phyloP scores from a whole-genome alignment of 2,888 invertebrate genomes.

The Callimorpha dominula region DNA sequence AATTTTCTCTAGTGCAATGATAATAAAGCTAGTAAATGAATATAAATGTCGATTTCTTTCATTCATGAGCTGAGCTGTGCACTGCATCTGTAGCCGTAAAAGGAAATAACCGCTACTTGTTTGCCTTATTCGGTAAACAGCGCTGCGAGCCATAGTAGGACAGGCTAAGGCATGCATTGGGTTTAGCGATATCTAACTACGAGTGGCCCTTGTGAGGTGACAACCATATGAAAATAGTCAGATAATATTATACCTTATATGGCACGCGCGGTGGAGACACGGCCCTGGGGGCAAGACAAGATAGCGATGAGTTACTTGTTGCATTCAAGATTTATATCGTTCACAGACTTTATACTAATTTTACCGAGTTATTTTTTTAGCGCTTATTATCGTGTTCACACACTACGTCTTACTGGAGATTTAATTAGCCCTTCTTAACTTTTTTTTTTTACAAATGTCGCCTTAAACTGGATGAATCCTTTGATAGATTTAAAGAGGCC shows the following conservation, averaged over 20 bases:
- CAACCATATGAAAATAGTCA: slow-evolving; percentile 60
- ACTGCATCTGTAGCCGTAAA: slow-evolving; percentile 52
- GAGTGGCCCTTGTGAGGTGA: slow-evolving; percentile 60
- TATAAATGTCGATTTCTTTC: slow-evolving; percentile 46
- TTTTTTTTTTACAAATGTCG: background rate
- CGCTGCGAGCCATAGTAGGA: slow-evolving; percentile 56
- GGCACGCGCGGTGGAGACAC: slow-evolving; percentile 46
- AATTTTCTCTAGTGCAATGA: slow-evolving; percentile 42
- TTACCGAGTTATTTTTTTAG: no score
- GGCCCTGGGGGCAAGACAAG: slow-evolving; percentile 41
- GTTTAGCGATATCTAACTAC: slow-evolving; percentile 56
- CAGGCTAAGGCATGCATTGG: slow-evolving; percentile 54
- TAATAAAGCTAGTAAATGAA: slow-evolving; percentile 46
- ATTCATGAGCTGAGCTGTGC: slow-evolving; percentile 42
- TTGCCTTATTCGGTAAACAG: slow-evolving; percentile 72
- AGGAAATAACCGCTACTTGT: slow-evolving; percentile 69
- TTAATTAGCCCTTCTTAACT: background rate
- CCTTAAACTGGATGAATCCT: background rate
- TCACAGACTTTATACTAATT: background rate
- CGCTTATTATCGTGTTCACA: no score
- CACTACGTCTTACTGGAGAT: no score
- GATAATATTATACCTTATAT: slow-evolving; percentile 60
- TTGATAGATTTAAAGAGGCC: background rate
- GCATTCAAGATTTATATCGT: slow-evolving; percentile 25
- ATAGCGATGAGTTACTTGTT: slow-evolving; percentile 27